phyloP scores from a whole-genome alignment of 2,888 invertebrate species.

The Diabrotica balteata region DNA sequence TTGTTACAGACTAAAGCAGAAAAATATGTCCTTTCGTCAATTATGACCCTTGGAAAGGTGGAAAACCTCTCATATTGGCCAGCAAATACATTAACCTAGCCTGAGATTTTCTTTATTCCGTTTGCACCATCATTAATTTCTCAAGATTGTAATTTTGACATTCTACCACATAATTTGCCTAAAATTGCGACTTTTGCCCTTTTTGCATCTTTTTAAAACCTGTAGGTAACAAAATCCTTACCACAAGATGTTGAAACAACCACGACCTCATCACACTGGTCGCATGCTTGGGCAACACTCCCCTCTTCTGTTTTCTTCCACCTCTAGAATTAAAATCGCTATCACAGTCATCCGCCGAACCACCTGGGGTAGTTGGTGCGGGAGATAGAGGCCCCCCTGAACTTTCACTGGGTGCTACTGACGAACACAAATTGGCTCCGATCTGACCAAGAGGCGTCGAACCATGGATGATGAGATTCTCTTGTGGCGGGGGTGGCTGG shows the following conservation, averaged over 20 bases:
- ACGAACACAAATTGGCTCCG: conserved; percentile 70
- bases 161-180: no score
- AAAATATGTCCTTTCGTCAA: no score
- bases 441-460: conserved; percentile 89
- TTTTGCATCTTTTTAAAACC: no score
- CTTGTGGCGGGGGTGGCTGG: conserved; percentile 57
- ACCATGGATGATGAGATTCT: conserved; percentile 72
- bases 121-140: no score
- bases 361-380: conserved; percentile 68
- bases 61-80: no score
- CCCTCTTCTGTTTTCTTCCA: conserved; percentile 77
- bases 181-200: no score
- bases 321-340: conserved; percentile 58
- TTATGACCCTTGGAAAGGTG: no score
- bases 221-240: conserved; percentile 60
- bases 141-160: no score
- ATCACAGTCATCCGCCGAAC: conserved; percentile 67
- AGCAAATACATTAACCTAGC: no score
- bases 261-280: conserved; percentile 96
- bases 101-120: no score
- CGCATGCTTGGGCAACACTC: conserved; percentile 93
- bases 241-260: conserved; percentile 96
- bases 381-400: conserved; percentile 66
- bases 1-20: no score
- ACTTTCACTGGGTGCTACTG: conserved; percentile 64